These are phyloP conservation scores for Hyposmocoma kahamanoa DNA, from an alignment of 1,140 invertebrate genomes.

Conservation along the genomic window DNA sequence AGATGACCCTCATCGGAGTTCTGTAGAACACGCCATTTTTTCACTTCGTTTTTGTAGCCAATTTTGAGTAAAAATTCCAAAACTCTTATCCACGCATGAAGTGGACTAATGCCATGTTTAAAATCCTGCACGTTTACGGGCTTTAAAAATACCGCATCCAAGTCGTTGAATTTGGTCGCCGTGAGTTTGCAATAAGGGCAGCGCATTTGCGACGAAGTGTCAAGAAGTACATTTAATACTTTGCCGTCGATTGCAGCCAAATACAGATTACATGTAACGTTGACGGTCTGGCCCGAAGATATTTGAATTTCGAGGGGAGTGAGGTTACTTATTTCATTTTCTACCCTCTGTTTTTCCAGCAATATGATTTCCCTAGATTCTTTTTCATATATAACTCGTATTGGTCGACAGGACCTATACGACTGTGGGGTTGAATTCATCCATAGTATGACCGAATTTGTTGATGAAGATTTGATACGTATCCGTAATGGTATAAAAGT, in stretches of 20 bases:
- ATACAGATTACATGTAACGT: not conserved
- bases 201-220: not conserved
- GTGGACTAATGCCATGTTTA: not conserved
- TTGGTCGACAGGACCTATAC: not conserved
- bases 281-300: not conserved
- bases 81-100: not conserved
- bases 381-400: not conserved
- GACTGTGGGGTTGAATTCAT: not conserved
- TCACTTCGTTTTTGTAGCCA: not conserved
- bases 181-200: not conserved
- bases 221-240: conserved; percentile 1
- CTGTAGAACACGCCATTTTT: not conserved
- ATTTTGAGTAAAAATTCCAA: not conserved
- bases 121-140: not conserved
- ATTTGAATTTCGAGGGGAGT: not conserved
- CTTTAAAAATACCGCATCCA: not conserved
- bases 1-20: not conserved
- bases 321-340: not conserved
- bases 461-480: not conserved
- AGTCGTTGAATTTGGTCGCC: not conserved
- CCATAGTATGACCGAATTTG: too few species aligned
- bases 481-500: not conserved
- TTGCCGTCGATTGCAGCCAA: not conserved
- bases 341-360: not conserved
- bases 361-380: not conserved